These are phyloP conservation scores for Sebastes schlegelii DNA, from an alignment of 2,113 vertebrate genomes.

Conservation along the genomic window DNA sequence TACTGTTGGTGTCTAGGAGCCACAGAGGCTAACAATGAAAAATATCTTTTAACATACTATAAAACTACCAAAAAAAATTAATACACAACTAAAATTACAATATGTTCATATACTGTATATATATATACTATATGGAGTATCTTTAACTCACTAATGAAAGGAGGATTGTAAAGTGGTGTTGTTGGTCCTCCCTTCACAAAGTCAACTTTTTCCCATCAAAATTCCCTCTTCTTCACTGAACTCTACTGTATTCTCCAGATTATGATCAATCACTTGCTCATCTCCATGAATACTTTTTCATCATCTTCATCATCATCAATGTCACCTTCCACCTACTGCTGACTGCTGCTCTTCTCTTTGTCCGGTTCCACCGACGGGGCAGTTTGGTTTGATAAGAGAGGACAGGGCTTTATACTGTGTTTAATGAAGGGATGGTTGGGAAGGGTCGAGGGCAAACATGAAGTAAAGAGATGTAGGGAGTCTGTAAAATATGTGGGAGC, in stretches of 20 bases:
- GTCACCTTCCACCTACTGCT: constrained; percentile 40
- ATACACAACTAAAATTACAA: too few species aligned
- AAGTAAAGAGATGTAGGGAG: not conserved
- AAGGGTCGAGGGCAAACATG: not conserved
- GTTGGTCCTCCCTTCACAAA: not conserved
- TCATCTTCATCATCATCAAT: constrained; percentile 26
- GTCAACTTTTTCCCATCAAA: not conserved
- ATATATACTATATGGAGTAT: too few species aligned
- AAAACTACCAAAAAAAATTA: too few species aligned
- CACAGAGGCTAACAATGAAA: too few species aligned
- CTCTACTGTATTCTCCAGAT: not conserved
- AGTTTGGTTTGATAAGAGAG: not conserved
- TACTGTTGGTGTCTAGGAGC: too few species aligned
- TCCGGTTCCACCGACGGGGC: not conserved
- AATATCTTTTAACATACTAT: too few species aligned
- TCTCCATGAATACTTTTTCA: not conserved
- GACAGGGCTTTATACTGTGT: not conserved
- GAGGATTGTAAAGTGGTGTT: not conserved
- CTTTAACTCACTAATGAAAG: not conserved
- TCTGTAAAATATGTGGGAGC: constrained; percentile 1
- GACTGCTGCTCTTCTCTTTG: constrained; percentile 30
- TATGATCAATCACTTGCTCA: constrained; percentile 12
- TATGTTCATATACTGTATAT: too few species aligned
- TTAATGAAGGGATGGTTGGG: not conserved
- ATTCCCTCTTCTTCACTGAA: not conserved